Conservation (phyloP, 1,140 invertebrate genomes). For the Drosophila baimaii region DNA sequence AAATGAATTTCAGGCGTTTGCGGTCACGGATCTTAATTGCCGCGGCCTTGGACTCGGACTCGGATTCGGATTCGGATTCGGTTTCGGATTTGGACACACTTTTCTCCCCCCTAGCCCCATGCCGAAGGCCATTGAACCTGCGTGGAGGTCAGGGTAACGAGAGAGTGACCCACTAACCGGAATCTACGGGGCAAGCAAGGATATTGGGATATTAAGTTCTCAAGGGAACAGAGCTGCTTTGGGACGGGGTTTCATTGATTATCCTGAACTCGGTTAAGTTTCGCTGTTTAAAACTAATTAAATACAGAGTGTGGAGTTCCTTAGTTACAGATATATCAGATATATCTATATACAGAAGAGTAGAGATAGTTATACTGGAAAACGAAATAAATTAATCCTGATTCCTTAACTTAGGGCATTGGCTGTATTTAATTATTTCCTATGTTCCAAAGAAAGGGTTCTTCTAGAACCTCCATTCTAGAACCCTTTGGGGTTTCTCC, state of each 20-base stretch:
- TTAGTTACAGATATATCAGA: too few relatives aligned
- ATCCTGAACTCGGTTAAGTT: not conserved
- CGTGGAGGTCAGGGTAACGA: not conserved
- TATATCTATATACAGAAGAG: too few relatives aligned
- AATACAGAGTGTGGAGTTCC: too few relatives aligned
- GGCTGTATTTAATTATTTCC: too few relatives aligned
- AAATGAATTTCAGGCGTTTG: constrained; percentile 51
- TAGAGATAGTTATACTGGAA: too few relatives aligned
- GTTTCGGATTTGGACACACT: constrained; percentile 7
- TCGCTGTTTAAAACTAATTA: not conserved
- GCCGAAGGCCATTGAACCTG: constrained; percentile 6
- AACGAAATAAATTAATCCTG: not conserved
- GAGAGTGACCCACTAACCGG: constrained; percentile 16
- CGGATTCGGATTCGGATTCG: constrained; percentile 5
- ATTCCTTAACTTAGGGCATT: too few relatives aligned
- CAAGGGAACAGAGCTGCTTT: not conserved
- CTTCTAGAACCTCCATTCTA: not conserved
- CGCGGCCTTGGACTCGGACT: constrained; percentile 30
- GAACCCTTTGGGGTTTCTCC: not conserved
- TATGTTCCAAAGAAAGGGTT: not conserved
- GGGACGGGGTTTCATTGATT: not conserved
- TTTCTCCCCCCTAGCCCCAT: not conserved
- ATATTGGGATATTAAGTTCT: not conserved
- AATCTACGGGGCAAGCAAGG: not conserved
- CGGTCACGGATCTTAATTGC: constrained; percentile 52